Evolutionary conservation across 2,113 vertebrate genomes (phyloP), one percentile per base, ranked within the genome.

Genomic region (Melanotaenia duboulayi): DNA sequence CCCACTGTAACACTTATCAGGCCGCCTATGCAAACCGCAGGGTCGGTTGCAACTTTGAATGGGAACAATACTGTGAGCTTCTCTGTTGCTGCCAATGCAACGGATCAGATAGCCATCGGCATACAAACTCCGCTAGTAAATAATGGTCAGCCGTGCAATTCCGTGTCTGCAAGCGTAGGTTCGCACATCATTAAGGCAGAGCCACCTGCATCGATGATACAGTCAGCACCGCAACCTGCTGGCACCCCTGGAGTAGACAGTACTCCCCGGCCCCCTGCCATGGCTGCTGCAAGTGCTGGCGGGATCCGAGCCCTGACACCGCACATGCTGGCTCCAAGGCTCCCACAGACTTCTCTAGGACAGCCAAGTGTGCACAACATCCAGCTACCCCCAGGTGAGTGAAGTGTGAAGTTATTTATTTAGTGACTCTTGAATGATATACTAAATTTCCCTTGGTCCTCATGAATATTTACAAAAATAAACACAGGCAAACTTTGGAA

Each of bases 381-480:
- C 91, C 97, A 99, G 89, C 95, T 99, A 44, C 97, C 96, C n/a
- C 96, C 96, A 90, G 97, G 97, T 99, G 93, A 95, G 94, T 83
- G 28, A 59, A 49, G 6, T 7, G 17, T 28, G 40, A 4, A 28
- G 14, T 20, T 6, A 23, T 25, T 40, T 44, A 10, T 55, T 63
- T 52, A 0, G 13, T 42, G 25, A 40, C 22, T 42, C 17, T 19
- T 35, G 1, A 28, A 23, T 25, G 6, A 39, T 7, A 16, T 13
- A 37, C 11, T 2, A 23, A 22, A n/a, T 52, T 57, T 13, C 11
- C 19, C 64, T 54, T 20, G 10, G 9, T 63, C 13, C 35, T 50
- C 32, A 42, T 61, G 19, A 46, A 2, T 22, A 16, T 7, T 52
- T 23, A 9, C 16, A 39, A 44, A 39, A 51, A 22, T 22, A 37